These are phyloP conservation scores for Pristionchus arcanus DNA, from an alignment of 2,888 invertebrate genomes.

Conservation along the genomic window DNA sequence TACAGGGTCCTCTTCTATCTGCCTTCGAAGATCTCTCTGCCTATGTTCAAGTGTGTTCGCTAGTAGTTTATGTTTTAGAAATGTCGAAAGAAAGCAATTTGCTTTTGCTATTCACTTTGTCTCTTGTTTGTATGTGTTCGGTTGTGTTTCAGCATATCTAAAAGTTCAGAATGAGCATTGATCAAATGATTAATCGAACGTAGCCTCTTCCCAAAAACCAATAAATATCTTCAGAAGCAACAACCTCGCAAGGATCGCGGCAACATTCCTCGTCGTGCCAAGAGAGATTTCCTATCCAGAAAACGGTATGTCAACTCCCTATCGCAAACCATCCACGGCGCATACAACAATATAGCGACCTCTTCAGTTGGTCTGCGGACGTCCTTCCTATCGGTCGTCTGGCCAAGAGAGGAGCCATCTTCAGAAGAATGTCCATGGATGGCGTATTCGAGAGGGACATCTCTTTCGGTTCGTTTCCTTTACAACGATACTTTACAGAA, in stretches of 20 bases:
- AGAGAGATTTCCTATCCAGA: slow-evolving; percentile 71
- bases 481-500: background rate
- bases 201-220: too few relatives aligned
- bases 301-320: slow-evolving; percentile 58
- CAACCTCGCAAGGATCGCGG: slow-evolving; percentile 71
- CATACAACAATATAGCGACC: background rate
- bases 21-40: slow-evolving; percentile 78
- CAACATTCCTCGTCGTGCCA: slow-evolving; percentile 68
- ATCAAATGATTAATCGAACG: background rate
- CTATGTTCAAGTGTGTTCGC: slow-evolving; percentile 74
- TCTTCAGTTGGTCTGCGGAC: slow-evolving; percentile 71
- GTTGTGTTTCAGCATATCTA: background rate
- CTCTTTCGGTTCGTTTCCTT: slow-evolving; percentile 79
- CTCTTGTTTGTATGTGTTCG: background rate
- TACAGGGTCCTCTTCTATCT: slow-evolving; percentile 79
- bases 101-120: background rate
- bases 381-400: slow-evolving; percentile 80
- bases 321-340: background rate
- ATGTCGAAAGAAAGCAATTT: background rate
- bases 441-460: slow-evolving; percentile 80
- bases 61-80: background rate
- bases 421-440: slow-evolving; percentile 80
- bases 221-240: slow-evolving; percentile 65
- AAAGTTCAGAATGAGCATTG: background rate
- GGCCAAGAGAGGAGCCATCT: slow-evolving; percentile 80